Evolutionary conservation across 2,888 invertebrate genomes (phyloP).

Genomic region (Agapostemon virescens): DNA sequence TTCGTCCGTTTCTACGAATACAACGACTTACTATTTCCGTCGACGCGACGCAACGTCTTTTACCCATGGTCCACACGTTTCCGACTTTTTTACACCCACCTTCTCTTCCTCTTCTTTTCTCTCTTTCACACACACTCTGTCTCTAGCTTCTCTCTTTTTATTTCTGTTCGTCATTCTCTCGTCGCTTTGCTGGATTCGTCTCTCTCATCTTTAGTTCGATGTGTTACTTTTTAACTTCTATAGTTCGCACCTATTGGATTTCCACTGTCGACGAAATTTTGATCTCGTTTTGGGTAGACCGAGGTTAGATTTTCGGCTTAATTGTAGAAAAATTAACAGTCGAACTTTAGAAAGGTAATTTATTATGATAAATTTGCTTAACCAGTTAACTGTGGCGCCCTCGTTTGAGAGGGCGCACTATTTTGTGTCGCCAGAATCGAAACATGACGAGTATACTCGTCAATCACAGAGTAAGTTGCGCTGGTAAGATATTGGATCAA

Average conservation of each 20-base stretch:
- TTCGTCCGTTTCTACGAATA: conserved; percentile 51
- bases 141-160: neutral
- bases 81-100: conserved; percentile 6
- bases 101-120: too few relatives aligned
- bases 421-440: too few relatives aligned
- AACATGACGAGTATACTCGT: too few relatives aligned
- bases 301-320: neutral
- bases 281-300: neutral
- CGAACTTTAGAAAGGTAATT: neutral
- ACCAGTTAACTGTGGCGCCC: too few relatives aligned
- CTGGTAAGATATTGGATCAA: too few relatives aligned
- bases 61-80: conserved; percentile 49
- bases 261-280: neutral
- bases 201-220: neutral
- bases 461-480: too few relatives aligned
- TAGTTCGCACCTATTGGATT: neutral
- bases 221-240: neutral
- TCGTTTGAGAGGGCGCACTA: too few relatives aligned
- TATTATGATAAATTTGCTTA: neutral
- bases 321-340: neutral
- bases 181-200: neutral
- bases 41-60: conserved; percentile 40
- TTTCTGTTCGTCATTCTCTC: conserved; percentile 5
- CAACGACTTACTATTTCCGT: conserved; percentile 55
- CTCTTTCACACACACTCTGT: too few relatives aligned